Conservation (phyloP, 2,888 invertebrate species). For the Oscheius sp. region DNA sequence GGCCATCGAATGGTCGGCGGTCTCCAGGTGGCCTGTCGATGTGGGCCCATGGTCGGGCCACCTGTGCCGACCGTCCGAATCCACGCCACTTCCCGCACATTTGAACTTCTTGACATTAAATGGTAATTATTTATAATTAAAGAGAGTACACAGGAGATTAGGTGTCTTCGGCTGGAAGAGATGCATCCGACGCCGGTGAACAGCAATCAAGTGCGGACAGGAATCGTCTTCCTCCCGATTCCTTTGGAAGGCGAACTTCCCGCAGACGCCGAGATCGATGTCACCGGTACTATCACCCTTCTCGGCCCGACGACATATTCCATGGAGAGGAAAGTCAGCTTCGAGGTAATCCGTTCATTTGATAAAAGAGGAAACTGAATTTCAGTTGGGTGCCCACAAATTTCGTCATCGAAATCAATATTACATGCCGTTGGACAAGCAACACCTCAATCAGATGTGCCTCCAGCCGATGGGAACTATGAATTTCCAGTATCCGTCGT, state of each 20-base stretch:
- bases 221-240: too few species aligned
- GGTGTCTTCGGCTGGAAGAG: background rate
- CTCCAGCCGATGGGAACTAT: conserved; percentile 1
- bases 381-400: conserved; percentile 3
- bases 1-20: background rate
- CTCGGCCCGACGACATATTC: background rate
- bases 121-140: conserved; percentile 1
- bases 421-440: background rate
- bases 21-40: background rate
- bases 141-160: background rate
- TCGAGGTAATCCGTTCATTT: background rate
- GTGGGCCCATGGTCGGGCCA: too few species aligned
- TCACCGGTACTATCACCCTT: background rate
- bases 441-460: background rate
- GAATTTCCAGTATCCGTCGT: background rate
- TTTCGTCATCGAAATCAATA: background rate
- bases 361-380: background rate
- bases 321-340: background rate
- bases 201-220: background rate
- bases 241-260: background rate
- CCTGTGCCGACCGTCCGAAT: conserved; percentile 1
- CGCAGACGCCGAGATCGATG: background rate
- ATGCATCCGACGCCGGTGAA: background rate
- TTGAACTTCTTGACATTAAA: conserved; percentile 1
- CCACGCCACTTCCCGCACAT: background rate